These are phyloP conservation scores for Callitettix versicolor DNA, from an alignment of 1,140 invertebrate species.

Conservation along the genomic window DNA sequence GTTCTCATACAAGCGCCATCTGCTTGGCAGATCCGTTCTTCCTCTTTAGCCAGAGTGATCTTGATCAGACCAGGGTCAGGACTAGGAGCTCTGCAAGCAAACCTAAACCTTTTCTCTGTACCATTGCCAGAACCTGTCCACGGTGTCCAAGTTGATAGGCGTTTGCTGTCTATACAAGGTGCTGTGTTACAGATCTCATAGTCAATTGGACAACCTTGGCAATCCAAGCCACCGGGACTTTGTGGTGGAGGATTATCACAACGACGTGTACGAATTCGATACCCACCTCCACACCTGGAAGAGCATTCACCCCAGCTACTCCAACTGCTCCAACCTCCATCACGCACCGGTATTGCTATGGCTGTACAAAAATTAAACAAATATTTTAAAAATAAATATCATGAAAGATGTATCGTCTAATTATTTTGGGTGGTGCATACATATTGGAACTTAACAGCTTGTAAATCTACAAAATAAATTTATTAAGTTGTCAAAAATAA, in stretches of 20 bases:
- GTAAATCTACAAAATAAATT: too few relatives aligned
- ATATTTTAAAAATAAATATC: too few relatives aligned
- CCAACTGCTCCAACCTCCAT: slow-evolving; percentile 67
- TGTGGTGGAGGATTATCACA: slow-evolving; percentile 55
- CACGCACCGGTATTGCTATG: slow-evolving; percentile 43
- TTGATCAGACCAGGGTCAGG: slow-evolving; percentile 47
- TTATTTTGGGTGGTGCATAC: too few relatives aligned
- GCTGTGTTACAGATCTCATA: slow-evolving; percentile 51
- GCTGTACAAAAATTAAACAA: too few relatives aligned
- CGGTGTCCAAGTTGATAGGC: slow-evolving; percentile 60
- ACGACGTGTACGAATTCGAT: slow-evolving; percentile 37
- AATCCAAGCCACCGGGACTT: slow-evolving; percentile 48
- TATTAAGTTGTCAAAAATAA: too few relatives aligned
- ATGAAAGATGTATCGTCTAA: too few relatives aligned
- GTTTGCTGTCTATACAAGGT: slow-evolving; percentile 52
- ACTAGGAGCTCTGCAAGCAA: slow-evolving; percentile 63
- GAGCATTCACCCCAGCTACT: slow-evolving; percentile 55
- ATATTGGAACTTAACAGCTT: too few relatives aligned
- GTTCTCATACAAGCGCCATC: slow-evolving; percentile 42
- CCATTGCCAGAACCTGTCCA: slow-evolving; percentile 52
- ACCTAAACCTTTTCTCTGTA: slow-evolving; percentile 63
- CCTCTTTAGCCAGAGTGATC: slow-evolving; percentile 58
- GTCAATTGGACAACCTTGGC: slow-evolving; percentile 48
- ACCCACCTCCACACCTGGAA: slow-evolving; percentile 42
- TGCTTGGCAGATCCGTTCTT: slow-evolving; percentile 58